phyloP scores from a whole-genome alignment of 2,797 vertebrate species.

The Bovichtus variegatus region DNA sequence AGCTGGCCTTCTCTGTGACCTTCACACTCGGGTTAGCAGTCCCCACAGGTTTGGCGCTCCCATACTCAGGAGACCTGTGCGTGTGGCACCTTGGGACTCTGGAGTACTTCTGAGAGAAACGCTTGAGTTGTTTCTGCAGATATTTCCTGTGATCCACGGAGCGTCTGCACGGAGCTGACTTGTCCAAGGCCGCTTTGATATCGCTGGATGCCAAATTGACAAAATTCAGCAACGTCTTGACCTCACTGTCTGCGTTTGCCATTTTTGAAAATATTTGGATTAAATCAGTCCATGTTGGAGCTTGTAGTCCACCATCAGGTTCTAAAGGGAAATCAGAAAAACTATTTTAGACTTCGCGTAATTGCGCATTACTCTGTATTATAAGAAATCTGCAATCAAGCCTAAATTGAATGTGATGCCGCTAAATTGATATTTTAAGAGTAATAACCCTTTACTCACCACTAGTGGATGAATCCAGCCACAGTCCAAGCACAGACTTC shows the following conservation, averaged over 20 bases:
- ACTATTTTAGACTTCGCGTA: constrained; percentile 1
- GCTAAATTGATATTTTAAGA: background rate
- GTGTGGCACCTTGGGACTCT: constrained; percentile 90
- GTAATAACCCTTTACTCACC: constrained; percentile 65
- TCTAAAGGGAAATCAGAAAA: constrained; percentile 48
- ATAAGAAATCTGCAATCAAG: background rate
- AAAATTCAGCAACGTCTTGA: constrained; percentile 97
- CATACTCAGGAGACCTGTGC: constrained; percentile 79
- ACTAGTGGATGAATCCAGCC: constrained; percentile 61
- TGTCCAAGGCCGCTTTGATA: constrained; percentile 98
- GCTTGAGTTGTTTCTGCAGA: constrained; percentile 96
- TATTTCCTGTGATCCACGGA: constrained; percentile 99
- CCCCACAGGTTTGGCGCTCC: constrained; percentile 74
- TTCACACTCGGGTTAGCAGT: constrained; percentile 41
- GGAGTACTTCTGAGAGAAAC: constrained; percentile 96
- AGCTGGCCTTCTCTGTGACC: constrained; percentile 68
- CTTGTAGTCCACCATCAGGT: constrained; percentile 36
- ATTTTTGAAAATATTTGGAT: constrained; percentile 72
- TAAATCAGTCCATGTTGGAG: constrained; percentile 72
- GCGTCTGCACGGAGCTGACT: constrained; percentile 96
- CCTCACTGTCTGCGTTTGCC: constrained; percentile 95
- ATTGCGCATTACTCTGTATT: constrained; percentile 20
- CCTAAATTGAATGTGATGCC: background rate
- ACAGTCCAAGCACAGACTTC: constrained; percentile 81
- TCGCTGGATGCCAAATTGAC: constrained; percentile 98